phyloP scores from a whole-genome alignment of 64 coral and sea anemone species.

The Stichodactyla helianthus region DNA sequence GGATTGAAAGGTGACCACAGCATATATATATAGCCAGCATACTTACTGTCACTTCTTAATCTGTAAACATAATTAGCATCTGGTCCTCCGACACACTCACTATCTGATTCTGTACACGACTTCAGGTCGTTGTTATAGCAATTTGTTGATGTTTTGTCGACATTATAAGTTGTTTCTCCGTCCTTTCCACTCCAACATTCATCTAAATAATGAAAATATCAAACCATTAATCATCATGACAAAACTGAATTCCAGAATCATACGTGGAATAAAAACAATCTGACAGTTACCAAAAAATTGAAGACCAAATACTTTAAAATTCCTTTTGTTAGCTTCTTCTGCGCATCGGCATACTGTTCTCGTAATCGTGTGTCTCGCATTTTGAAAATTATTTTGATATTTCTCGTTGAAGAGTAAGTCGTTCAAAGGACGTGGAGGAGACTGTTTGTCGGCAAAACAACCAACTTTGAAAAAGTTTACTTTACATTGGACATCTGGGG shows the following conservation, averaged over 20 bases:
- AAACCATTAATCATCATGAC: neutral
- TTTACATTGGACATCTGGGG: neutral
- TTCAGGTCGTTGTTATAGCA: neutral
- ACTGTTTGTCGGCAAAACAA: conserved; percentile 10
- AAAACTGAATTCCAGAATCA: too few relatives aligned
- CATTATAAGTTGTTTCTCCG: neutral
- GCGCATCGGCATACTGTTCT: conserved; percentile 13
- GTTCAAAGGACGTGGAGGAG: neutral
- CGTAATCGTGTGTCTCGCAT: neutral
- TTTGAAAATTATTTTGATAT: neutral
- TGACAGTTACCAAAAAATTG: neutral
- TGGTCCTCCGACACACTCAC: conserved; percentile 3
- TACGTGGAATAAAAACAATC: too few relatives aligned
- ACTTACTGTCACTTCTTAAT: neutral
- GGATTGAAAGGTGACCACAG: too few relatives aligned
- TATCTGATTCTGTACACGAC: neutral
- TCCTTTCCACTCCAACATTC: conserved; percentile 10
- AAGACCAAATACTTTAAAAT: conserved; percentile 6
- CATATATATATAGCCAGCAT: too few relatives aligned
- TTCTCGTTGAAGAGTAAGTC: conserved; percentile 7
- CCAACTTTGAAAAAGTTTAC: neutral
- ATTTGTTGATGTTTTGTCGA: conserved; percentile 4
- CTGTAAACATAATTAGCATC: conserved; percentile 13
- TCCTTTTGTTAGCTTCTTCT: conserved; percentile 6
- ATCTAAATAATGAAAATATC: neutral